These are phyloP conservation scores for Steromphala cineraria DNA, from an alignment of 2,888 invertebrate species.

Conservation along the genomic window DNA sequence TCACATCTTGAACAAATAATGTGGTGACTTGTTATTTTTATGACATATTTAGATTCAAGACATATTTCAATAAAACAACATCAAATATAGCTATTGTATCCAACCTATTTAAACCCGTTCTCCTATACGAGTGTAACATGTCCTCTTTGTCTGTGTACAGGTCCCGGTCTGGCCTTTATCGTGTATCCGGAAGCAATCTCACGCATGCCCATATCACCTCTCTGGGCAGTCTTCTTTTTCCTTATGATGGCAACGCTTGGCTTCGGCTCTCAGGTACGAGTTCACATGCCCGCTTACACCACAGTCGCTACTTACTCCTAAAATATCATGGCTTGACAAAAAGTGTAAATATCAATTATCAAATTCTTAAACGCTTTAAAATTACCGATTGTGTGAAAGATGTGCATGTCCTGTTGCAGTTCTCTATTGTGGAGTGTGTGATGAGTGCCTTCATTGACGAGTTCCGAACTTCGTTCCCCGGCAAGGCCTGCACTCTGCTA, in stretches of 20 bases:
- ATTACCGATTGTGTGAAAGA: neutral
- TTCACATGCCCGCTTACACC: too few relatives aligned
- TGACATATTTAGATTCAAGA: too few relatives aligned
- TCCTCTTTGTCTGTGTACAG: conserved; percentile 44
- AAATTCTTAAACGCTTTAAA: too few relatives aligned
- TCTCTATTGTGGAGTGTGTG: conserved; percentile 75
- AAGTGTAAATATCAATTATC: neutral
- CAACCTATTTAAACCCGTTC: too few relatives aligned
- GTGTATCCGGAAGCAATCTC: conserved; percentile 75
- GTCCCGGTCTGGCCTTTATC: conserved; percentile 75
- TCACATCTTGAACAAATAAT: too few relatives aligned
- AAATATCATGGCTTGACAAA: neutral
- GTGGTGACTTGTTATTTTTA: too few relatives aligned
- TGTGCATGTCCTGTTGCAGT: conserved; percentile 54
- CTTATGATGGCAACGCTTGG: conserved; percentile 75
- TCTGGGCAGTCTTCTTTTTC: conserved; percentile 75
- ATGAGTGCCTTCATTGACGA: conserved; percentile 74
- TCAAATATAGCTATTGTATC: too few relatives aligned
- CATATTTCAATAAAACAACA: too few relatives aligned
- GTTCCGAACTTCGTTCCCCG: conserved; percentile 57
- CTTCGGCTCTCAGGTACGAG: conserved; percentile 73
- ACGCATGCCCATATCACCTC: conserved; percentile 72
- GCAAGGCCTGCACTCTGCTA: conserved; percentile 53
- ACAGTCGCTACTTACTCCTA: too few relatives aligned
- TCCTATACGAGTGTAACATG: neutral